Evolutionary conservation across 2,888 invertebrate species (phyloP).

Genomic region (Hypsopygia costalis): DNA sequence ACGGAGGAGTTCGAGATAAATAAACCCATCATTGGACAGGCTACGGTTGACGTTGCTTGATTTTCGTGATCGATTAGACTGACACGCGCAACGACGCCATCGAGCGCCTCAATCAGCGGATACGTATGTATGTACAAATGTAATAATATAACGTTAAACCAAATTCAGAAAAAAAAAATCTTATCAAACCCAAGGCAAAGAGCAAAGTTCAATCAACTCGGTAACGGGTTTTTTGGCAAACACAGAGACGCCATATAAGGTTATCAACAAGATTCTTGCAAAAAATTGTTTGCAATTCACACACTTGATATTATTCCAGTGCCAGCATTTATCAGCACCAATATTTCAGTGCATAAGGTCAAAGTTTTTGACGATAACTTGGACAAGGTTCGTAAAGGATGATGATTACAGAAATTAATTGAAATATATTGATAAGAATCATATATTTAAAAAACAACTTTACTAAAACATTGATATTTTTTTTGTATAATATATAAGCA

Average conservation of each 20-base stretch:
- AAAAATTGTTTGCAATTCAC: conserved; percentile 28
- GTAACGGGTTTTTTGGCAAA: conserved; percentile 32
- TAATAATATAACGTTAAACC: no score
- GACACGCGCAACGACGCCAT: no score
- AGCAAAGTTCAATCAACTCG: conserved; percentile 32
- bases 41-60: no score
- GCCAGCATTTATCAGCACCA: neutral
- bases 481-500: no score
- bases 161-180: conserved; percentile 15
- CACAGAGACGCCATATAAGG: conserved; percentile 15
- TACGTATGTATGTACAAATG: no score
- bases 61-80: no score
- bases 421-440: neutral
- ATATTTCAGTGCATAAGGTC: conserved; percentile 4
- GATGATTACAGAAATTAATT: neutral
- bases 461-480: neutral
- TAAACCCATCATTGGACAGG: no score
- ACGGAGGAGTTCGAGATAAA: no score
- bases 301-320: conserved; percentile 19
- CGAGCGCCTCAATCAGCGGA: no score
- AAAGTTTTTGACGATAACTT: neutral
- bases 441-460: neutral
- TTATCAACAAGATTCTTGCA: conserved; percentile 16
- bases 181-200: conserved; percentile 22
- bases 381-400: neutral